A percentile compares a stretch with the other conserved stretches of the same genome.
Conservation (phyloP, 2,888 invertebrate genomes). For the Caenorhabditis sp. region DNA sequence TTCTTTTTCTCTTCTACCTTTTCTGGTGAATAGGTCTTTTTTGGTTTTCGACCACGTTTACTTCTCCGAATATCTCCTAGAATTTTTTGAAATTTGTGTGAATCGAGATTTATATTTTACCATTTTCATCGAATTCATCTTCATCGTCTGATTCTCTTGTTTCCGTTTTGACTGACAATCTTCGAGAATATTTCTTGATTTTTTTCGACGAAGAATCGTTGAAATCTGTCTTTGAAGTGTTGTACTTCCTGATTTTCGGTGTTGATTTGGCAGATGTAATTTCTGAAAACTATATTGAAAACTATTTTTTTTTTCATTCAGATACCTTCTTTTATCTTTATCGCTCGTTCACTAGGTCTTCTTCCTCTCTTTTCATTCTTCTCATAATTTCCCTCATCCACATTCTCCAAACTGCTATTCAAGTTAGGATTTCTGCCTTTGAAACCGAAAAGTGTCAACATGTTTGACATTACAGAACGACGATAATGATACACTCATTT, state of each 20-base stretch:
- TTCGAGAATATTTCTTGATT: neutral
- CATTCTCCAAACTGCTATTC: neutral
- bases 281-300: too few species aligned
- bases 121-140: neutral
- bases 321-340: constrained; percentile 1
- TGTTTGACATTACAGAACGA: neutral
- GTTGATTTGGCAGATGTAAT: neutral
- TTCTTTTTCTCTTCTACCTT: neutral
- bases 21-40: neutral
- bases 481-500: neutral
- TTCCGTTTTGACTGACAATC: neutral
- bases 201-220: neutral
- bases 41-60: neutral
- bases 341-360: neutral
- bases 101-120: neutral
- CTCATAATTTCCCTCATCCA: neutral
- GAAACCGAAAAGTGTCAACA: neutral
- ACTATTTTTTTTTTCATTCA: too few species aligned
- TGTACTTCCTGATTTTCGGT: neutral
- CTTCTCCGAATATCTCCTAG: neutral
- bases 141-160: constrained; percentile 2
- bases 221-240: constrained; percentile 1
- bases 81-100: neutral
- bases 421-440: neutral
- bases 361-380: neutral